Evolutionary conservation across 2,888 invertebrate species (phyloP), one percentile per base, ranked within the genome.

Genomic region (Myopa testacea): DNA sequence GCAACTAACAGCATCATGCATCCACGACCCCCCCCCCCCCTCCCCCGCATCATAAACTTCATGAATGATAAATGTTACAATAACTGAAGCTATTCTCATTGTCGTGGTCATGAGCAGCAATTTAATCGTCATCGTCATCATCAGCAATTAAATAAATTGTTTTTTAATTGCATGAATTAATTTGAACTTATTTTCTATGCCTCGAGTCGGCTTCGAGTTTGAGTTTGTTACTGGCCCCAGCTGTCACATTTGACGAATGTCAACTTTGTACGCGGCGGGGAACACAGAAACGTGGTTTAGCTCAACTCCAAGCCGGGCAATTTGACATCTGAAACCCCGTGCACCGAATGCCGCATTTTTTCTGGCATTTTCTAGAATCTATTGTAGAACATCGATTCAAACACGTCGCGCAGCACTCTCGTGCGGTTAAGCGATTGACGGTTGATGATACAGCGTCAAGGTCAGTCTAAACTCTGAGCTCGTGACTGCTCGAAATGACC

Each of bases 161-260:
- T 68, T 55, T 62, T 75, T 68, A 67, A 75, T 75, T 75, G 75
- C 68, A 68, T 58, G 40, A 75, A 75, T 68, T 75, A 75, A 68
- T 75, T 67, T 75, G 45, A 75, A 67, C 75, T 75, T 75, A 40
- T 74, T 74, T 68, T 52, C 14, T 55, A 26, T 40, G 45, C 50
- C 50, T 65, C 16, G 10, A 50, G 37, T 26, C 74, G 63, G 8
- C 4, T 4, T 34, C 70, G 55, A 52, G n/a, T 12, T 38, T 7
- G 16, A 74, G 62, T 16, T 50, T 4, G 40, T 73, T 34, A 75
- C 75, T 75, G 78, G 75, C 78, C 65, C 75, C 75, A 75, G 71
- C 80, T 82, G 82, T 81, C 82, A 82, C 75, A 80, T 80, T 79
- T 80, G 80, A 82, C 80, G 80, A 80, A 82, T 80, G 82, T 79